A percentile compares a stretch with the other conserved stretches of the same genome.
Conservation (phyloP, 2,888 invertebrate genomes). For the Glaucopsyche alexis region DNA sequence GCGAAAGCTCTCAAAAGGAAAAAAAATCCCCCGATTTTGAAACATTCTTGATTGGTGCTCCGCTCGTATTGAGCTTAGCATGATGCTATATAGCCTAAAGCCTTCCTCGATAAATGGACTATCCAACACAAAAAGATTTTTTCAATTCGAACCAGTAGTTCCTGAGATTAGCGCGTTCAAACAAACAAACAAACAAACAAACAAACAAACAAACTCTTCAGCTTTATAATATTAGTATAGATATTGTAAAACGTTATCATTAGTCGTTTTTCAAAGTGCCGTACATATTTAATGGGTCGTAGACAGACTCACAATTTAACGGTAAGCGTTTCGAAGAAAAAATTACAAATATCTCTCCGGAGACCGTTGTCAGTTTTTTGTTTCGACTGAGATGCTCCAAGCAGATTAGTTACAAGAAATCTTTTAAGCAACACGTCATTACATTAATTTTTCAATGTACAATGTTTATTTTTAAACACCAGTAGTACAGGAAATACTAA, state of each 20-base stretch:
- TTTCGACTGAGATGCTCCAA: conserved; percentile 39
- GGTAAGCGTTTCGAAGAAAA: conserved; percentile 44
- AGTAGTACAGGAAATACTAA: conserved; percentile 2
- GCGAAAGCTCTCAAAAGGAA: no score
- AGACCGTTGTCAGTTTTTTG: conserved; percentile 41
- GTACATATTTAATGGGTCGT: background rate
- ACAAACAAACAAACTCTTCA: no score
- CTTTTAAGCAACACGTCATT: conserved; percentile 37
- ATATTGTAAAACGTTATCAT: background rate
- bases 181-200: no score
- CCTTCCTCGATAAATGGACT: no score
- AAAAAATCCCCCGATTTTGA: no score
- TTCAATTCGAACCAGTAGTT: no score
- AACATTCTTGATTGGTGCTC: no score
- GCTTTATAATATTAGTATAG: no score
- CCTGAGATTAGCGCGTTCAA: no score
- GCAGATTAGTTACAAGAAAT: conserved; percentile 41
- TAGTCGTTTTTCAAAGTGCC: background rate
- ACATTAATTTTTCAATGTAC: conserved; percentile 33
- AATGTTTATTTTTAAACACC: background rate
- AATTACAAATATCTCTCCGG: conserved; percentile 40
- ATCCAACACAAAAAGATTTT: no score
- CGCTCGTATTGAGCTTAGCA: no score
- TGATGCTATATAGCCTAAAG: no score
- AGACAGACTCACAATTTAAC: conserved; percentile 40